Base-by-base conservation (phyloP, 2,113 vertebrate species). In the Mirounga angustirostris region DNA sequence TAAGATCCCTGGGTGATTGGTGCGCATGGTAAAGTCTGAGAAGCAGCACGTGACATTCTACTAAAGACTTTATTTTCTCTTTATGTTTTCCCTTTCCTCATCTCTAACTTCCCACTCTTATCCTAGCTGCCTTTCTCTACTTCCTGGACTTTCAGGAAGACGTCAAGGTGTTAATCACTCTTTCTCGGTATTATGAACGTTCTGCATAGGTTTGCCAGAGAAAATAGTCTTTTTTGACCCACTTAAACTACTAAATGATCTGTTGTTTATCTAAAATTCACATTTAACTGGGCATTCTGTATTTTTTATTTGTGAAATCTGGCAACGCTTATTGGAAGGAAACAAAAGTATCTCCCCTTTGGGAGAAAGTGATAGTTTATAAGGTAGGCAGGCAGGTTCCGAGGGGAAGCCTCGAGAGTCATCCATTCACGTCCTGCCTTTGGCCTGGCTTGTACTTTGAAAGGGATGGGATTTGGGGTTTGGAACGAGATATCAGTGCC, bases 361-460 rank as follows among this genome's bases (percentile, higher is more conserved):
- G 56, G 46, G 74, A 65, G 46, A 40, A 46, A 65, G 52, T 33
- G 33, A 10, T 56, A 8, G 28, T n/a, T 6, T 8, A 7, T 11
- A 76, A 56, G 50, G 30, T 18, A 11, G 8, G 0, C 46, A 58
- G 0, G 28, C 22, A 19, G 33, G 50, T 54, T 83, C 36, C 6
- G 19, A n/a, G 28, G 10, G 59, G 7, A 19, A 14, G 40, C 9
- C 5, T 36, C 1, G n/a, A 33, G 30, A 28, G 56, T 4, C 50
- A 0, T 7, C 69, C 2, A 0, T 28, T 30, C 21, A 7, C 15
- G 33, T 6, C 16, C 56, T 52, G 0, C 67, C 74, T 50, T 10
- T 56, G 76, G 22, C 63, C 83, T 63, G 21, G 21, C 26, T 22
- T 4, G 7, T 46, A 10, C 74, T 63, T 50, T 50, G 10, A 7